Evolutionary conservation across 2,888 invertebrate species (phyloP).

Genomic region (Eupithecia subumbrata): DNA sequence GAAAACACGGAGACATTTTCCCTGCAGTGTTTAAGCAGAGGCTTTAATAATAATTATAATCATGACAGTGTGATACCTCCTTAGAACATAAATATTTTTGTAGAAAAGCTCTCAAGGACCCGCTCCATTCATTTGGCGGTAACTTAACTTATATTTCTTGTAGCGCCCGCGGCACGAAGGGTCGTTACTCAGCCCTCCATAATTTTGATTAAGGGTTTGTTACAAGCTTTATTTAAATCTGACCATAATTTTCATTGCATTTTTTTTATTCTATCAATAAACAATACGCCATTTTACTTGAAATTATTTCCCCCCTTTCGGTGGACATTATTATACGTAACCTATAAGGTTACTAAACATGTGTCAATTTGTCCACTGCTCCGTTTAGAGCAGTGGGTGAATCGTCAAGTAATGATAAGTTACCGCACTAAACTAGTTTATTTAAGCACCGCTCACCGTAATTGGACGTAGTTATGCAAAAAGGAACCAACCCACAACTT

Average conservation of each 20-base stretch:
- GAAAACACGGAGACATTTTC: neutral
- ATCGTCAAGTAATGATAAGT: neutral
- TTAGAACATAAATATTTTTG: constrained; percentile 9
- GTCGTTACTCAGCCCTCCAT: constrained; percentile 21
- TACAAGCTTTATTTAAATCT: constrained; percentile 11
- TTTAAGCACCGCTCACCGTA: neutral
- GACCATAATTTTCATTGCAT: neutral
- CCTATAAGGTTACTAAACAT: neutral
- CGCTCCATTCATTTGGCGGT: constrained; percentile 32
- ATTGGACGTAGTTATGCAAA: too few relatives aligned
- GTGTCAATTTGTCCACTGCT: neutral
- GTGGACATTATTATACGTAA: neutral
- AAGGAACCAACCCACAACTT: too few relatives aligned
- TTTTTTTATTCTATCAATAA: neutral
- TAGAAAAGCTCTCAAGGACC: constrained; percentile 19
- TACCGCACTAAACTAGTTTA: neutral
- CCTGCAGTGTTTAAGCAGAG: neutral
- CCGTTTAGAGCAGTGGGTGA: too few relatives aligned
- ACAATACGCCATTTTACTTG: neutral
- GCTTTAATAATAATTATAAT: neutral
- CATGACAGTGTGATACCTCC: neutral
- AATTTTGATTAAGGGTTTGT: constrained; percentile 17
- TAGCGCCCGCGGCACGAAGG: constrained; percentile 23
- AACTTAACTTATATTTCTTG: constrained; percentile 34
- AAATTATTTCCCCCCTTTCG: neutral